Evolutionary conservation across 2,888 invertebrate species (phyloP).

Genomic region (Eucera pruinosa): DNA sequence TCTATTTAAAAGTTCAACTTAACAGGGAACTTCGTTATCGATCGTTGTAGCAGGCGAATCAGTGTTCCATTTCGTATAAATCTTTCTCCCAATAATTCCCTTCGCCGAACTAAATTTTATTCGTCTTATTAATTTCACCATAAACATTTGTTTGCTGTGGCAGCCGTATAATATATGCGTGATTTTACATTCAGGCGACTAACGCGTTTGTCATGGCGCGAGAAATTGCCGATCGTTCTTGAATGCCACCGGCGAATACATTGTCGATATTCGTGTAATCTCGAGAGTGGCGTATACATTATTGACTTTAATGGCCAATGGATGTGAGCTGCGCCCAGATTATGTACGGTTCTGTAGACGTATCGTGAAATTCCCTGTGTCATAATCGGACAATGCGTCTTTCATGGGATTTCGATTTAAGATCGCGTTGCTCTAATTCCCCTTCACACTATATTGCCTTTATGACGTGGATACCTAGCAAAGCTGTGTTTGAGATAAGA

Average conservation of each 20-base stretch:
- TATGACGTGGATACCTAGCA: no score
- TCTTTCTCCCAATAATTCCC: no score
- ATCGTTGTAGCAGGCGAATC: no score
- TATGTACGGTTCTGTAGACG: neutral
- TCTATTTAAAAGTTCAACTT: no score
- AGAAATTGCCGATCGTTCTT: slow-evolving; percentile 15
- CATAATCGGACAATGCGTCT: slow-evolving; percentile 11
- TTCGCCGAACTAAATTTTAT: no score
- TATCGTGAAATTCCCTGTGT: slow-evolving; percentile 13
- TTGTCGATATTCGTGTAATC: slow-evolving; percentile 41
- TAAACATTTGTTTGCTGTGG: no score
- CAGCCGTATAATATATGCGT: neutral
- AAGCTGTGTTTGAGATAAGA: no score
- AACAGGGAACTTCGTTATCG: no score
- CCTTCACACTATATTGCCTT: no score
- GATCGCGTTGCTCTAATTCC: neutral
- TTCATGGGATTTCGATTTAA: neutral
- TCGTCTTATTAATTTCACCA: no score
- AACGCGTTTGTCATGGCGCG: neutral
- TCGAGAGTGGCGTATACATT: slow-evolving; percentile 46
- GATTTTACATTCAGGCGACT: neutral
- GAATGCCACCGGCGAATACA: neutral
- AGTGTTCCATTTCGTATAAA: no score
- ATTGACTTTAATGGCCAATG: slow-evolving; percentile 32
- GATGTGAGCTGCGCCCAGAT: slow-evolving; percentile 5